Base-by-base conservation (phyloP, 2,888 invertebrate species). In the Stegophylla sp. region DNA sequence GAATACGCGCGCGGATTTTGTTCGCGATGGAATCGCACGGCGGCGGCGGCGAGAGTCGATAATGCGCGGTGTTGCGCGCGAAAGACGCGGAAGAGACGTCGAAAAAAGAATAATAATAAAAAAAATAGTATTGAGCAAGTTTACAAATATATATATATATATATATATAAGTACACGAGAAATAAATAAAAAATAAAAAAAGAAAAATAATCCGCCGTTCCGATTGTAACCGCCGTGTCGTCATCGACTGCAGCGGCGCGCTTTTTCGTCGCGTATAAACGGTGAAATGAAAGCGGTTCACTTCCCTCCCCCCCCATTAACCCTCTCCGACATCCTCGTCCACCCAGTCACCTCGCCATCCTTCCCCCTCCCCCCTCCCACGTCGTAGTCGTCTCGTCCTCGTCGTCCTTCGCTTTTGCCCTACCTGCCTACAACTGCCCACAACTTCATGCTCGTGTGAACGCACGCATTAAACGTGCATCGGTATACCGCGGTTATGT, bases 11-110 rank as follows among this genome's bases (percentile, higher is more conserved):
- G 5, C 20, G 43, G 41, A 43, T 72, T 56, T 56, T 17, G 13
- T 72, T 26, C 43, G 41, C 43, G 56, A 59, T 17, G 72, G 56
- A 72, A 72, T 59, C 56, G 56, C 56, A 43, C 43, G 9, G 5
- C 20, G 3, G n/a, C 51, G 7, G 5, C 17, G 13, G 34, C 28
- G 26, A 17, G 56, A 72, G 72, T 72, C 59, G 56, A 72, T 72
- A 72, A 59, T 20, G 56, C 53, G 53, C 53, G 7, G n/a, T n/a
- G n/a, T n/a, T n/a, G 34, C 34, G 34, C 67, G 48, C 45, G 48
- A 48, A 61, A 26, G 59, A 59, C 51, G 59, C n/a, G 20, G 7
- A 34, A 28, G 13, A 61, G 28, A 61, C 4, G 13, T n/a, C n/a
- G n/a, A n/a, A n/a, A n/a, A n/a, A n/a, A n/a, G n/a, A n/a, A n/a